These are phyloP conservation scores for Irena cyanogastra DNA, from an alignment of 2,113 vertebrate species.

Conservation along the genomic window DNA sequence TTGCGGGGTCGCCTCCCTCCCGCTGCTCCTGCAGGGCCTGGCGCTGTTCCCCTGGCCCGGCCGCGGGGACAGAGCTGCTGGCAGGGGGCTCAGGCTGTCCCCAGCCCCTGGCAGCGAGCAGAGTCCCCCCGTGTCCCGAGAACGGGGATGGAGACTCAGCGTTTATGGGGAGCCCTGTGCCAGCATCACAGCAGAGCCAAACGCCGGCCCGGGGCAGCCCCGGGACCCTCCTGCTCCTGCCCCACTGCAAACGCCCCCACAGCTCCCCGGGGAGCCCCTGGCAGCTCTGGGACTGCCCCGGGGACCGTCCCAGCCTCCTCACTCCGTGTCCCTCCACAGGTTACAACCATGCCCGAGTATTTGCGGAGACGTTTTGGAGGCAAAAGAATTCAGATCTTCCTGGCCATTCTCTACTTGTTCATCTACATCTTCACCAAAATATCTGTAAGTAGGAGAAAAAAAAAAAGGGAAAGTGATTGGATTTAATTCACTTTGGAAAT, in stretches of 20 bases:
- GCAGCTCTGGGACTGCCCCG: neutral
- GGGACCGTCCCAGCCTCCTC: neutral
- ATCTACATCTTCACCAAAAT: constrained; percentile 99
- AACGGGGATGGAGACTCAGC: fast-evolving
- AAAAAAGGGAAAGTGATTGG: neutral
- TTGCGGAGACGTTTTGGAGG: constrained; percentile 85
- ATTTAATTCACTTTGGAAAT: neutral
- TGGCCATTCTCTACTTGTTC: constrained; percentile 88
- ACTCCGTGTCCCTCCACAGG: constrained; percentile 35
- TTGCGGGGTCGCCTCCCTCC: too few species aligned
- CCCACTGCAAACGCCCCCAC: neutral
- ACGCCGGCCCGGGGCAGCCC: neutral
- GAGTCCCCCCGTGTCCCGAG: fast-evolving
- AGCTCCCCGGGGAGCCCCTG: neutral
- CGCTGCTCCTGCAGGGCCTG: neutral
- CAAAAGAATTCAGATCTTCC: constrained; percentile 85
- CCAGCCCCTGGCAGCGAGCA: fast-evolving
- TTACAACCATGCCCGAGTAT: constrained; percentile 97
- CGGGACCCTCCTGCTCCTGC: neutral
- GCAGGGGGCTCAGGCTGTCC: neutral
- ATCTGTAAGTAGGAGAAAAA: constrained; percentile 76
- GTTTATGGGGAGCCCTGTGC: neutral
- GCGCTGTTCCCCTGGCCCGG: neutral
- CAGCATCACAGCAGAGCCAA: neutral
- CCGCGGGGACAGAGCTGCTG: neutral